phyloP scores from a whole-genome alignment of 1,140 invertebrate genomes.

The Magallana ariakensis region DNA sequence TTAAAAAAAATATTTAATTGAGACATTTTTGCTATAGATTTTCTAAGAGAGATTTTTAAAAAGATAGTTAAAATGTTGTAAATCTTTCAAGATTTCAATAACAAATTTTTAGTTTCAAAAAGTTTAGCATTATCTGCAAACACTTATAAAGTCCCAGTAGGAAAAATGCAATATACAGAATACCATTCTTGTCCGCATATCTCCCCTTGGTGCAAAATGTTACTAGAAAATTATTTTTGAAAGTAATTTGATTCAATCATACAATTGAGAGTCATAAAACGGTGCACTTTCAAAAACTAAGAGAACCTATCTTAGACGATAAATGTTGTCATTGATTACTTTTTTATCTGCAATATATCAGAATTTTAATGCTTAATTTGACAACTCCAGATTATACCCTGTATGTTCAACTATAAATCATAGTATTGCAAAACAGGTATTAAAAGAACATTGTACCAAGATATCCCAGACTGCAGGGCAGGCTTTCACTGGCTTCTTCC shows the following conservation, averaged over 20 bases:
- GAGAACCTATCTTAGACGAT: neutral
- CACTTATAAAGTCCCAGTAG: too few relatives aligned
- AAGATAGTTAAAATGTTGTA: too few relatives aligned
- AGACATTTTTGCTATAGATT: neutral
- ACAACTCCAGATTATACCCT: slow-evolving; percentile 25
- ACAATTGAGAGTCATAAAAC: neutral
- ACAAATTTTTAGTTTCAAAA: too few relatives aligned
- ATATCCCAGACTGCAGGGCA: neutral
- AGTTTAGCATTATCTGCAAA: too few relatives aligned
- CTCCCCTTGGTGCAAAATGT: too few relatives aligned
- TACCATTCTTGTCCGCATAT: too few relatives aligned
- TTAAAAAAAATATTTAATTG: neutral
- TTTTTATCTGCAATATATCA: slow-evolving; percentile 33
- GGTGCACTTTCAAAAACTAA: neutral
- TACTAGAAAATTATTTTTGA: too few relatives aligned
- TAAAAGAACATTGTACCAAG: slow-evolving; percentile 14
- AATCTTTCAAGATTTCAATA: too few relatives aligned
- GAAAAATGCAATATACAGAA: too few relatives aligned
- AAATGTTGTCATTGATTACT: slow-evolving; percentile 1
- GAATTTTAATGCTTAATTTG: slow-evolving; percentile 25
- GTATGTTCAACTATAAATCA: slow-evolving; percentile 7
- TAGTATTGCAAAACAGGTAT: slow-evolving; percentile 1
- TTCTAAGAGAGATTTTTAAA: neutral
- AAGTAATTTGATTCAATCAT: too few relatives aligned
- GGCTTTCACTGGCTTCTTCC: slow-evolving; percentile 22